phyloP scores from a whole-genome alignment of 2,888 invertebrate genomes.

The Lasius platythorax region DNA sequence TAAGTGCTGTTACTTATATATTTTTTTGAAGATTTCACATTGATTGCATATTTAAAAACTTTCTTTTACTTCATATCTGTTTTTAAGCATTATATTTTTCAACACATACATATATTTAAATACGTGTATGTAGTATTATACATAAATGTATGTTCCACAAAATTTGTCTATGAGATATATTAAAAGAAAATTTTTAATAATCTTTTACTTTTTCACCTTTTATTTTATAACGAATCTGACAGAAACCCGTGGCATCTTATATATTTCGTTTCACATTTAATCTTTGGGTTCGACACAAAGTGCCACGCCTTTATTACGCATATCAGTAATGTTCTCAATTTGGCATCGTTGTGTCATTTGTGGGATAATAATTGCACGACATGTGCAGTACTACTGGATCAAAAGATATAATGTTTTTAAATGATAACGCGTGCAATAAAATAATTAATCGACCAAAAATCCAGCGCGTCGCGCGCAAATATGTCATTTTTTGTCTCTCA shows the following conservation, averaged over 20 bases:
- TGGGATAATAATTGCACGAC: neutral
- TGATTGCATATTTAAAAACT: neutral
- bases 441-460: neutral
- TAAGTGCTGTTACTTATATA: neutral
- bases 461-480: neutral
- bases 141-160: neutral
- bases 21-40: neutral
- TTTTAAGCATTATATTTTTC: neutral
- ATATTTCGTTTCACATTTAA: neutral
- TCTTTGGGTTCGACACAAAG: neutral
- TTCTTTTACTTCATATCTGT: neutral
- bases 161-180: neutral
- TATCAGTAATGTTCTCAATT: constrained; percentile 3
- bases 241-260: neutral
- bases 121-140: neutral
- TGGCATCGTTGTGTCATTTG: neutral
- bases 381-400: neutral
- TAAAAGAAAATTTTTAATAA: neutral
- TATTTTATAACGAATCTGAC: neutral
- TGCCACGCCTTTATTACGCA: neutral
- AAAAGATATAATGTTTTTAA: neutral
- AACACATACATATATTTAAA: neutral
- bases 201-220: neutral
- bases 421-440: neutral
- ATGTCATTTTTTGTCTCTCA: neutral